Base-by-base conservation (phyloP, 2,797 vertebrate species). In the Nyctalus aviator region DNA sequence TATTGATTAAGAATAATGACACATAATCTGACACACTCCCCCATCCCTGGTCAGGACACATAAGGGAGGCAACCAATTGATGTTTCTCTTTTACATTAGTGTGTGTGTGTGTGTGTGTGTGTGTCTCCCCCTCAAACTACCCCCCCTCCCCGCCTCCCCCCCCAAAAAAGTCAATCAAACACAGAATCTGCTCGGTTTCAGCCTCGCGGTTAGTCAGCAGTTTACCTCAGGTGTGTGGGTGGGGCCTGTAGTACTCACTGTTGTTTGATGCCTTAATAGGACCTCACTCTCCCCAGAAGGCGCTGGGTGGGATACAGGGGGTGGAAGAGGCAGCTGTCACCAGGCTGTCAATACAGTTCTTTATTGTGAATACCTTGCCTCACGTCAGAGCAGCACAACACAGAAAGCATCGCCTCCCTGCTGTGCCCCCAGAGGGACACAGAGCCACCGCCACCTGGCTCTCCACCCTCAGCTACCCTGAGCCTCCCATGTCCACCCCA, bases 271-370 rank as follows among this genome's bases (percentile, higher is more conserved):
- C 23, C 41, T 15, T 21, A 50, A 50, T 0, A 46, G 64, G 50
- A 30, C 23, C 41, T 53, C 35, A 4, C 50, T 66, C 66, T 23
- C 30, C 46, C 20, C 30, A 62, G 50, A 71, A 50, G 41, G 71
- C 15, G 15, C 53, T 18, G 4, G 8, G 0, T 17, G 30, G 35
- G 57, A 17, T 2, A 15, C 0, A 13, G 30, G 6, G 6, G 32
- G 12, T 20, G 50, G 53, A 3, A 30, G 30, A 30, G 79, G 79
- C 35, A 62, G 82, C 66, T 71, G 50, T 35, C 9, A 69, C 18
- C 32, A 9, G 32, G 44, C 25, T 50, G 17, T 44, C 37, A 59
- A 84, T 27, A 83, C 25, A 55, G 10, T 3, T 88, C 72, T 66
- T 37, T n/a, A 37, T 0, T 25, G 12, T 57, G 32, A 93, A 37